phyloP scores from a whole-genome alignment of 2,888 invertebrate species.

The Dioctria linearis region DNA sequence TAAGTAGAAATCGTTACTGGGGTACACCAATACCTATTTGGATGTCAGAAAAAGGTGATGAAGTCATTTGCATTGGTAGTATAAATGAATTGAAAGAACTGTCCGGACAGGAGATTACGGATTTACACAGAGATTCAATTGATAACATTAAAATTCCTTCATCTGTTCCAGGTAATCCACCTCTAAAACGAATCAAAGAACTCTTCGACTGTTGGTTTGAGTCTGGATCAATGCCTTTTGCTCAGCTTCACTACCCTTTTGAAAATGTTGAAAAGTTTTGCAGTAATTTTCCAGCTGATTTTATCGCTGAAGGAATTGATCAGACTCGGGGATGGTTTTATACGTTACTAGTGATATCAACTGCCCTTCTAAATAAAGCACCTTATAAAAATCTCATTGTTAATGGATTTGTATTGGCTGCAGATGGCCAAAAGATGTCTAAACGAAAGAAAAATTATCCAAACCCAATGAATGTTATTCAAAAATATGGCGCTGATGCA shows the following conservation, averaged over 20 bases:
- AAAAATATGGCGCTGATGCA: conserved; percentile 95
- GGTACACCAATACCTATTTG: conserved; percentile 98
- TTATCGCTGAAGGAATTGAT: conserved; percentile 96
- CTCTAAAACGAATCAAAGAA: conserved; percentile 85
- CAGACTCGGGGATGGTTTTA: conserved; percentile 98
- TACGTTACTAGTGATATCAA: conserved; percentile 92
- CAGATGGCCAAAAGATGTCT: conserved; percentile 97
- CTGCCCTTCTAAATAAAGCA: conserved; percentile 90
- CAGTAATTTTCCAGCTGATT: conserved; percentile 78
- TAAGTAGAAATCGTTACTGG: conserved; percentile 97
- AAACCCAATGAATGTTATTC: conserved; percentile 89
- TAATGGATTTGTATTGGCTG: conserved; percentile 91
- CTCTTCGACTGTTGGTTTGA: conserved; percentile 99
- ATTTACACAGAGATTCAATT: conserved; percentile 92
- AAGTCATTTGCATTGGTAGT: conserved; percentile 91
- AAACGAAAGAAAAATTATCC: conserved; percentile 98
- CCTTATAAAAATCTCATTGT: conserved; percentile 96
- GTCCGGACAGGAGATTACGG: conserved; percentile 83
- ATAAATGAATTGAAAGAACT: conserved; percentile 87
- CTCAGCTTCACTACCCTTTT: conserved; percentile 92
- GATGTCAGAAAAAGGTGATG: conserved; percentile 90
- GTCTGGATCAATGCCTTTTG: conserved; percentile 97
- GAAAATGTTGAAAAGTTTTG: conserved; percentile 65
- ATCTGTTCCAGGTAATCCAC: conserved; percentile 84
- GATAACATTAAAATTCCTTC: conserved; percentile 94